Conservation (phyloP, 1,140 invertebrate species). For the Eubasilissa regina region DNA sequence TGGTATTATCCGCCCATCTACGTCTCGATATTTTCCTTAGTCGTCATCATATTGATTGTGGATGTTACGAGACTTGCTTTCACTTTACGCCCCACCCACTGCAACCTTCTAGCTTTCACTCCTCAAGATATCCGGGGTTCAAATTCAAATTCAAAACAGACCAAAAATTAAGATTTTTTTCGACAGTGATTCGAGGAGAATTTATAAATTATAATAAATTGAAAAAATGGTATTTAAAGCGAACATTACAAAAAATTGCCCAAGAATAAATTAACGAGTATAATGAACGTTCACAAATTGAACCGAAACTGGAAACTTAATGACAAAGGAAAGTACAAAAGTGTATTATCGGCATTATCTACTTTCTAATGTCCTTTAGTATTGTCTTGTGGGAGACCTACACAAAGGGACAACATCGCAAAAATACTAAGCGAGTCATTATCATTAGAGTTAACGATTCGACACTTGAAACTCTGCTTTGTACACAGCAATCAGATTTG, state of each 20-base stretch:
- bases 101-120: too few relatives aligned
- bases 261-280: slow-evolving; percentile 15
- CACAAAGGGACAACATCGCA: not conserved
- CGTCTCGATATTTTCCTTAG: too few relatives aligned
- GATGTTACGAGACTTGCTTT: too few relatives aligned
- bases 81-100: too few relatives aligned
- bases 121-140: too few relatives aligned
- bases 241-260: not conserved
- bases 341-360: slow-evolving; percentile 25
- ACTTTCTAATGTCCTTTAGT: slow-evolving; percentile 4
- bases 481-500: not conserved
- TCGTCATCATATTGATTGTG: too few relatives aligned
- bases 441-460: slow-evolving; percentile 13
- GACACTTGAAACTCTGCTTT: slow-evolving; percentile 11
- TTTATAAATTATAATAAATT: slow-evolving; percentile 1
- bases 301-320: slow-evolving; percentile 14
- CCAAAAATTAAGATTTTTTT: too few relatives aligned
- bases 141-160: too few relatives aligned
- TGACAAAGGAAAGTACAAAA: slow-evolving; percentile 8
- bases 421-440: slow-evolving; percentile 12
- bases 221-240: not conserved
- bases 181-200: not conserved
- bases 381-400: slow-evolving; percentile 8
- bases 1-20: too few relatives aligned
- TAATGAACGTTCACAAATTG: slow-evolving; percentile 1